Base-by-base conservation (phyloP, 1,140 invertebrate genomes). In the Bombyx mandarina region DNA sequence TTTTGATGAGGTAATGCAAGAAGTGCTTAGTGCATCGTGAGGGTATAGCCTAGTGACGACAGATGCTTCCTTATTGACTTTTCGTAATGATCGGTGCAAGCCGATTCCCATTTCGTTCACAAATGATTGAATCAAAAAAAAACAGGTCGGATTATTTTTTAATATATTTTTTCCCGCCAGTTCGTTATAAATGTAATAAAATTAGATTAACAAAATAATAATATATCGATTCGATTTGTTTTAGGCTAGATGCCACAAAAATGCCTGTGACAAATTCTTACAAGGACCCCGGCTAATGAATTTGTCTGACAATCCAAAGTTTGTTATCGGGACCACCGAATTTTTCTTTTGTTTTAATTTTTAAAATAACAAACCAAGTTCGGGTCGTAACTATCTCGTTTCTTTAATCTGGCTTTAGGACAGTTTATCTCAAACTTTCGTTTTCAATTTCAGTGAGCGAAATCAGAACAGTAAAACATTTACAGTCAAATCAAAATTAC, bases 241-340 rank as follows among this genome's bases (percentile, higher is more conserved):
- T 10, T 8, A 12, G 8, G 26, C 22, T 52, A 35, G 26, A 52
- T 52, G 51, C 51, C 35, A 10, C 51, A 42, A 18, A 62, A 10
- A 45, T 62, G 42, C 56, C 26, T 43, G 48, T 76, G 76, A 77
- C 81, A 77, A 84, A 84, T 79, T 80, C 66, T 70, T 72, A 58
- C 9, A 10, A 50, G 52, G 55, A 60, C 54, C 46, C 61, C 43
- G 50, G 49, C 71, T 70, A 75, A 80, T 79, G 70, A 83, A 81
- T 81, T 75, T 71, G 75, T 79, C 61, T 55, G 48, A 58, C 46
- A 51, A 58, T 63, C 59, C 48, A 35, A 35, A 35, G 26, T 35
- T 35, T 57, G 49, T 35, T 35, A 35, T 59, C 45, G 43, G 61
- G 62, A 52, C 56, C 43, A 46, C 18, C n/a, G 51, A 12, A 10